Conservation (phyloP, 1,140 invertebrate species). For the Chrysomallon squamiferum region DNA sequence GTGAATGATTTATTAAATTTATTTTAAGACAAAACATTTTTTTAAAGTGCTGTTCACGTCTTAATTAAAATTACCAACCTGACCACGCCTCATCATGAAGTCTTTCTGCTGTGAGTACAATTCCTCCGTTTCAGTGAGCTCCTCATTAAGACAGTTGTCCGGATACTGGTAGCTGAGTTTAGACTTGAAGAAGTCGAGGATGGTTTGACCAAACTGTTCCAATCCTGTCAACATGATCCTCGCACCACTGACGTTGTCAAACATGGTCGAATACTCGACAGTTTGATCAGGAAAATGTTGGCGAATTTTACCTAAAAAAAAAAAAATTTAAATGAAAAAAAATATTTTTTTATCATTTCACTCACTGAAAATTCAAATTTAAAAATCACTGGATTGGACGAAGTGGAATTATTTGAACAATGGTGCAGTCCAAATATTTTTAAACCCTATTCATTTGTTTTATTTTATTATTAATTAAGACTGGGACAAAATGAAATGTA, state of each 20-base stretch:
- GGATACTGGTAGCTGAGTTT: conserved; percentile 32
- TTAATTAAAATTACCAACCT: conserved; percentile 15
- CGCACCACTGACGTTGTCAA: not conserved
- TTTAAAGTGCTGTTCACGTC: too few species aligned
- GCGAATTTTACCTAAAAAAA: conserved; percentile 10
- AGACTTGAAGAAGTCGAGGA: conserved; percentile 20
- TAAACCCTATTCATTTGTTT: too few species aligned
- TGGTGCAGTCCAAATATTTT: too few species aligned
- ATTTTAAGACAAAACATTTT: too few species aligned
- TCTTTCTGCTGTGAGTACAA: conserved; percentile 26
- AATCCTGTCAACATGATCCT: not conserved
- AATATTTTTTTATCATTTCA: too few species aligned
- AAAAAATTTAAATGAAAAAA: not conserved
- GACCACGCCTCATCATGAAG: conserved; percentile 37
- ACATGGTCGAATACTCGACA: conserved; percentile 4
- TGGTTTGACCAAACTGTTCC: conserved; percentile 12
- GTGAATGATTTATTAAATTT: too few species aligned
- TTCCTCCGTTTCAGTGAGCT: conserved; percentile 20
- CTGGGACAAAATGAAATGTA: too few species aligned
- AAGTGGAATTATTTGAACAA: too few species aligned
- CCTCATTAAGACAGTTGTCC: conserved; percentile 14
- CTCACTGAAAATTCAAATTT: too few species aligned
- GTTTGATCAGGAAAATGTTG: conserved; percentile 1
- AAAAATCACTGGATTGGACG: too few species aligned
- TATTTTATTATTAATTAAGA: too few species aligned